These are phyloP conservation scores for Mungos mungo DNA, from an alignment of 2,113 vertebrate genomes.

Conservation along the genomic window DNA sequence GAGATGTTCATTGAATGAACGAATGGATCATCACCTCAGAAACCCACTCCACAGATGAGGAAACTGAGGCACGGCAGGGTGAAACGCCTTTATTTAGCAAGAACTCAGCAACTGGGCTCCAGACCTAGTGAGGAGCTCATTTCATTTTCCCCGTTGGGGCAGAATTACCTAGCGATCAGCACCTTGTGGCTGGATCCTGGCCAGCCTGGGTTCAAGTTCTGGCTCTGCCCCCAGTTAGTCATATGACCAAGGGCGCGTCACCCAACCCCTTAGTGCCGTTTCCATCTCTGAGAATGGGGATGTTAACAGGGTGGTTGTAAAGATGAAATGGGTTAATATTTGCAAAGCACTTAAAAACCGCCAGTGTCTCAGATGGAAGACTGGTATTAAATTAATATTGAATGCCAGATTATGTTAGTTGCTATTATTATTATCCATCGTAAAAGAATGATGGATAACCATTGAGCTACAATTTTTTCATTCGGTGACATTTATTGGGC, in stretches of 20 bases:
- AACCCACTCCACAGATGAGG: not conserved
- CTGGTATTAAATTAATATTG: not conserved
- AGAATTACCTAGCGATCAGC: not conserved
- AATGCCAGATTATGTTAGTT: constrained; percentile 25
- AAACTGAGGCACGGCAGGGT: not conserved
- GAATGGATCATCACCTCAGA: not conserved
- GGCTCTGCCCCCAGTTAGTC: not conserved
- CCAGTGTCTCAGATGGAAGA: not conserved
- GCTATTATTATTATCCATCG: not conserved
- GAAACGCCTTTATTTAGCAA: not conserved
- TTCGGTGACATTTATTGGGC: constrained; percentile 36
- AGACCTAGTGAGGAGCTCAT: not conserved
- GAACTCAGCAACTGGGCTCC: not conserved
- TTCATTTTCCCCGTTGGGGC: not conserved
- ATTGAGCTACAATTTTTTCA: not conserved
- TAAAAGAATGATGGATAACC: not conserved
- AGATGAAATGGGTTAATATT: not conserved
- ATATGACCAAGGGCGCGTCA: not conserved
- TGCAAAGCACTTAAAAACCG: not conserved
- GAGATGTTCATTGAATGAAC: not conserved
- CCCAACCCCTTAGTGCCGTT: not conserved
- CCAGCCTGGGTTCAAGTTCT: not conserved
- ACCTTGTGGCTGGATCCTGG: not conserved
- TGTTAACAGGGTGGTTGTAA: not conserved
- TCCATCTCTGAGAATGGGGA: not conserved